A percentile compares a stretch with the other conserved stretches of the same genome.
phyloP scores from a whole-genome alignment of 1,140 invertebrate genomes.

The Teleopsis dalmanni region DNA sequence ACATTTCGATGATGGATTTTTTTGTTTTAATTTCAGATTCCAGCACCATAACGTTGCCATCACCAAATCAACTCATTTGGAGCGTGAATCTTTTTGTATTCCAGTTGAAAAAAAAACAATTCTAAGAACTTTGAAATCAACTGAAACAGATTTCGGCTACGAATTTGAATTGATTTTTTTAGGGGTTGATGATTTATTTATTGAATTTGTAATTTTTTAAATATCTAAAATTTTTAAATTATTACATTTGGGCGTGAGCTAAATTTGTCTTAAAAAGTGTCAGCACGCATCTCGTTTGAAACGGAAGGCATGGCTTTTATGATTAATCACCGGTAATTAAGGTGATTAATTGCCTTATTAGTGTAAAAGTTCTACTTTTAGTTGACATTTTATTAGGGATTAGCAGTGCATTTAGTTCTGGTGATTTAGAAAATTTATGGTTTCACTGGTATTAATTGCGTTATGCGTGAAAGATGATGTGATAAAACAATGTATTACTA shows the following conservation, averaged over 20 bases:
- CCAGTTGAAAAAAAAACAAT: too few relatives aligned
- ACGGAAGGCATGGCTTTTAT: slow-evolving; percentile 13
- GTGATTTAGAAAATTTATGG: slow-evolving; percentile 5
- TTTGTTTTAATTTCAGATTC: slow-evolving; percentile 3
- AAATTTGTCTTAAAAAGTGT: slow-evolving; percentile 25
- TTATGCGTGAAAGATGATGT: background rate
- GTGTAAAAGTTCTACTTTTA: slow-evolving; percentile 9
- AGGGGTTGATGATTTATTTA: slow-evolving; percentile 31
- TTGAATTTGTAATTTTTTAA: slow-evolving; percentile 20
- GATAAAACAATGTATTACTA: too few relatives aligned
- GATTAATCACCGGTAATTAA: slow-evolving; percentile 43
- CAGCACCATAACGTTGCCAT: too few relatives aligned
- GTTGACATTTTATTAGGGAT: slow-evolving; percentile 1
- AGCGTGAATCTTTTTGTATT: too few relatives aligned
- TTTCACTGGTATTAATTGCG: slow-evolving; percentile 4
- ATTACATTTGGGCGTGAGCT: slow-evolving; percentile 14
- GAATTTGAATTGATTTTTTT: background rate
- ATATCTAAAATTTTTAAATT: slow-evolving; percentile 13
- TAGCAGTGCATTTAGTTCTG: slow-evolving; percentile 2
- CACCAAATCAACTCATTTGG: too few relatives aligned
- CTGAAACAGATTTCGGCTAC: background rate
- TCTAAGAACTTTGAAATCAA: background rate
- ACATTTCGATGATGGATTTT: slow-evolving; percentile 23
- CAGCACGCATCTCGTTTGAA: slow-evolving; percentile 14
- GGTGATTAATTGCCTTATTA: slow-evolving; percentile 43